A percentile compares a stretch with the other conserved stretches of the same genome.
These are phyloP conservation scores for Gallinago undulata DNA, from an alignment of 2,113 vertebrate genomes.

Conservation along the genomic window DNA sequence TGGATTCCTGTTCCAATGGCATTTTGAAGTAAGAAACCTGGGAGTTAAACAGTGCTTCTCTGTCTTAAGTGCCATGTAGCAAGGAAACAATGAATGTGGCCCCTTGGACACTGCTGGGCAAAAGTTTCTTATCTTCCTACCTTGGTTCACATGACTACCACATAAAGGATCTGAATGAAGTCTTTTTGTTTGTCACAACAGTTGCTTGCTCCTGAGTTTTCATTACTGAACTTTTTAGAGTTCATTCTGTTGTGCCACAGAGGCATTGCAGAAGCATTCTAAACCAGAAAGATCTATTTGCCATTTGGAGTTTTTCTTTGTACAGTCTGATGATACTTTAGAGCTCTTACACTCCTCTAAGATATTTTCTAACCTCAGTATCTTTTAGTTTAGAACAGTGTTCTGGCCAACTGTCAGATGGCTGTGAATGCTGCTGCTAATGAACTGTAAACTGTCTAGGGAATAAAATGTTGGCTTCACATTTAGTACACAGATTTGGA, in stretches of 20 bases:
- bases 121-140: neutral
- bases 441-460: slow-evolving; percentile 51
- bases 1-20: neutral
- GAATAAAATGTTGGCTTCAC: slow-evolving; percentile 48
- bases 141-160: neutral
- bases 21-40: neutral
- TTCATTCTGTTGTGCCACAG: slow-evolving; percentile 9
- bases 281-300: neutral
- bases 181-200: neutral
- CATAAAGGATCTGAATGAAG: neutral
- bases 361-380: slow-evolving; percentile 62
- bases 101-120: neutral
- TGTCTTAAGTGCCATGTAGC: neutral
- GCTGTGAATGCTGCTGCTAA: slow-evolving; percentile 35
- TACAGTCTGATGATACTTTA: slow-evolving; percentile 13
- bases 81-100: neutral
- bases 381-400: slow-evolving; percentile 42
- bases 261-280: neutral
- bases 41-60: neutral
- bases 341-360: slow-evolving; percentile 32
- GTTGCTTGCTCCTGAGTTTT: neutral
- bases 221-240: neutral
- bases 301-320: slow-evolving; percentile 8
- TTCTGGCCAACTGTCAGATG: slow-evolving; percentile 55
- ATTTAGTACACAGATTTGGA: neutral